Evolutionary conservation across 1,140 invertebrate genomes (phyloP), one percentile per base, ranked within the genome.

Genomic region (Muscidifurax raptorellus): DNA sequence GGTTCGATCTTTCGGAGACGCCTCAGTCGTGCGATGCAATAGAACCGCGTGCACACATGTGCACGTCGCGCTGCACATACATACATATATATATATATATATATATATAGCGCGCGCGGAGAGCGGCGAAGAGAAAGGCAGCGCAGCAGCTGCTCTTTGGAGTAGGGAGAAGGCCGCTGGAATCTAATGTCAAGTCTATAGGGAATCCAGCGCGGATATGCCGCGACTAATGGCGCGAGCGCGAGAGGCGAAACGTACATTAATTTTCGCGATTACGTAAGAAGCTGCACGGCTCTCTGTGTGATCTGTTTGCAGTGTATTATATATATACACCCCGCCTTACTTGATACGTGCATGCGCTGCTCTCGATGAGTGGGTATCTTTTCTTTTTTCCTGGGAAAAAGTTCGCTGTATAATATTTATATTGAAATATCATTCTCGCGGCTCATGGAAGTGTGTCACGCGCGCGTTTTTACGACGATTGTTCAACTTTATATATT

Each of bases 161-260:
- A 76, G 36, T n/a, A 36, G 36, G 36, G 27, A 28, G 88, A 90
- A 89, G 87, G 89, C 89, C 88, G 86, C 66, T 80, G 83, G 85
- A 89, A 88, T 89, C 88, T 90, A 90, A 90, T 90, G 89, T 89
- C 88, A 88, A 90, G 89, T 89, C 88, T 90, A 90, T 74, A 80
- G 85, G 83, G 86, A 88, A 85, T 87, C 72, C 83, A 85, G 83
- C 78, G 69, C 47, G 66, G 44, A 30, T 81, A 74, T 59, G 18
- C 22, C 15, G 36, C 66, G 44, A 64, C 44, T 59, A 64, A 77
- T 64, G 75, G 75, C 75, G 75, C 44, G 75, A 15, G 72, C 22
- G 67, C n/a, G 69, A 72, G 32, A 30, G 72, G 72, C 72, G 36
- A 44, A 72, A 36, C 32, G 32, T 74, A 76, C 74, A 76, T 76